Evolutionary conservation across 2,113 vertebrate genomes (phyloP).

Genomic region (Peromyscus leucopus): DNA sequence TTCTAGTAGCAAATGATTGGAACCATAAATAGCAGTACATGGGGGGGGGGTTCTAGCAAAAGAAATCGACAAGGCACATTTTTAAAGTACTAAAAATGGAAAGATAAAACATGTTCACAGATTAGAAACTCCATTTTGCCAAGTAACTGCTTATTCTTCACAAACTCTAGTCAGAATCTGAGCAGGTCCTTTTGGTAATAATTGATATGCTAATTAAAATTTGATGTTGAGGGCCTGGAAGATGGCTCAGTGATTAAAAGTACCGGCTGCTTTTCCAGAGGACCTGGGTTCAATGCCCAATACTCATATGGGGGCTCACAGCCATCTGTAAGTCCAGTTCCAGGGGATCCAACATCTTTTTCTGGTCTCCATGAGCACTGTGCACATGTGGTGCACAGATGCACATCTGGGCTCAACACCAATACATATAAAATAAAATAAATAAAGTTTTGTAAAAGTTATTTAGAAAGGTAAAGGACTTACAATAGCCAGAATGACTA

Average conservation of each 20-base stretch:
- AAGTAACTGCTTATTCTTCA: neutral
- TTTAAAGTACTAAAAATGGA: neutral
- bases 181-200: neutral
- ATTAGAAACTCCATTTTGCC: neutral
- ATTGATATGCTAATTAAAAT: constrained; percentile 1
- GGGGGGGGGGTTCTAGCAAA: neutral
- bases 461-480: neutral
- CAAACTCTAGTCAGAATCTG: neutral
- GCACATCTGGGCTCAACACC: neutral
- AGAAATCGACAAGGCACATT: neutral
- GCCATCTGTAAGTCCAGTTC: neutral
- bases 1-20: neutral
- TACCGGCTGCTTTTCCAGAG: neutral
- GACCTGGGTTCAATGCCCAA: neutral
- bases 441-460: neutral
- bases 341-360: neutral
- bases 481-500: neutral
- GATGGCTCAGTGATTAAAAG: neutral
- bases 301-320: neutral
- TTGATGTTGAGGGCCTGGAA: neutral
- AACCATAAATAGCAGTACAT: neutral
- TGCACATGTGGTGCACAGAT: neutral
- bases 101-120: neutral
- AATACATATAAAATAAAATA: neutral
- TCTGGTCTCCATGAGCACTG: neutral